A percentile compares a stretch with the other conserved stretches of the same genome.
phyloP scores from a whole-genome alignment of 1,140 invertebrate genomes.

The Thaumetopoea pityocampa region DNA sequence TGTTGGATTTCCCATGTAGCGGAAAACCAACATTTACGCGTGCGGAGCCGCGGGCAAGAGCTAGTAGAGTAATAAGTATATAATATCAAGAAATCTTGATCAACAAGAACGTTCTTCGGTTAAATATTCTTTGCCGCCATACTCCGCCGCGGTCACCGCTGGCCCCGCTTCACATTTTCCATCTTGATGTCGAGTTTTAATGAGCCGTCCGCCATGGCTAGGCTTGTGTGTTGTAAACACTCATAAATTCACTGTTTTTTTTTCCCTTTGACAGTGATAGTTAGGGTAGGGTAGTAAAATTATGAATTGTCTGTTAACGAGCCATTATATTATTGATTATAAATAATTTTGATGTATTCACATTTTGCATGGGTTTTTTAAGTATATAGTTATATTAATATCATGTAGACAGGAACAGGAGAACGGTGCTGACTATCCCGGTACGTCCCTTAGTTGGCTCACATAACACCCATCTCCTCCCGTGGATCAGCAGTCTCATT shows the following conservation, averaged over 20 bases:
- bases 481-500: too few species aligned
- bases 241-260: slow-evolving; percentile 26
- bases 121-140: slow-evolving; percentile 22
- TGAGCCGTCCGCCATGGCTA: slow-evolving; percentile 50
- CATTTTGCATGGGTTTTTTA: too few species aligned
- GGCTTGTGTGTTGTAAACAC: slow-evolving; percentile 37
- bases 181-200: slow-evolving; percentile 58
- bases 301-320: slow-evolving; percentile 11
- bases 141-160: slow-evolving; percentile 21
- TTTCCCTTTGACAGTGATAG: slow-evolving; percentile 20
- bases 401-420: too few species aligned
- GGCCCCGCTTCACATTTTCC: slow-evolving; percentile 35
- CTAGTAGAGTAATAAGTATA: background rate
- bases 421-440: too few species aligned
- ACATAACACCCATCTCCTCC: too few species aligned
- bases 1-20: too few species aligned
- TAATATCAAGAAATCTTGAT: too few species aligned
- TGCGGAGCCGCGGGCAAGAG: background rate
- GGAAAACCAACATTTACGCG: too few species aligned
- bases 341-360: background rate
- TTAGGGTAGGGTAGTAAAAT: slow-evolving; percentile 14
- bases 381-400: too few species aligned
- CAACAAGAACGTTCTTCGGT: background rate
- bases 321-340: slow-evolving; percentile 1
- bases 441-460: too few species aligned